Conservation (phyloP, 2,888 invertebrate genomes). For the Mythimna impura region DNA sequence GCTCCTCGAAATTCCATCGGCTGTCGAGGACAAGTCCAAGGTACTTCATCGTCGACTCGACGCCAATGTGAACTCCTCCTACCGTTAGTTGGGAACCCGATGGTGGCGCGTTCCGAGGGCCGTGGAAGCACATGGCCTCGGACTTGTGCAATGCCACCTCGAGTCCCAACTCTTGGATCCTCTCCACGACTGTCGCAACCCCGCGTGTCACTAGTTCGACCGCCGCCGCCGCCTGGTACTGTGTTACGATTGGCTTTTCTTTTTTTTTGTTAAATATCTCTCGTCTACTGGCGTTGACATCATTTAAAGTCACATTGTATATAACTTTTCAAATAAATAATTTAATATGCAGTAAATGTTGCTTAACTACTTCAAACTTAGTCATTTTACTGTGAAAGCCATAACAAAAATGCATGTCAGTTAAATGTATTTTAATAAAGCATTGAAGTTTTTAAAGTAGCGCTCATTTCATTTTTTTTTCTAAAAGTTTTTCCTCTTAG, state of each 20-base stretch:
- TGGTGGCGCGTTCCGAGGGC: too few relatives aligned
- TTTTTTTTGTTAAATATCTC: not conserved
- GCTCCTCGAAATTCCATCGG: too few relatives aligned
- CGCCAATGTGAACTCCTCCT: too few relatives aligned
- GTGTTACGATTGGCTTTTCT: not conserved
- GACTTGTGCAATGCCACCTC: too few relatives aligned
- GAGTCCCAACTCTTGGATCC: too few relatives aligned
- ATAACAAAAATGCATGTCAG: conserved; percentile 11
- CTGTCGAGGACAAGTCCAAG: too few relatives aligned
- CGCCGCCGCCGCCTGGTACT: too few relatives aligned
- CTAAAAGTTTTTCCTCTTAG: not conserved
- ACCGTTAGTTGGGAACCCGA: too few relatives aligned
- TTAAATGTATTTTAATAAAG: conserved; percentile 27
- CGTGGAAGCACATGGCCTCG: too few relatives aligned
- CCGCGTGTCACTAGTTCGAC: too few relatives aligned
- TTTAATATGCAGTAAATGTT: conserved; percentile 29
- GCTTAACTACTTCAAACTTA: conserved; percentile 17
- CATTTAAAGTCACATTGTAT: not conserved
- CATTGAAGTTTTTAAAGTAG: conserved; percentile 15
- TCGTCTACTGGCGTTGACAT: not conserved
- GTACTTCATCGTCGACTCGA: too few relatives aligned
- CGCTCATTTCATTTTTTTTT: conserved; percentile 14
- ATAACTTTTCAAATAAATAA: not conserved
- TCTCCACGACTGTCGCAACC: too few relatives aligned
- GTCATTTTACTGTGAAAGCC: conserved; percentile 3